These are phyloP conservation scores for Drosophila algonquin DNA, from an alignment of 2,888 invertebrate genomes.

Conservation along the genomic window DNA sequence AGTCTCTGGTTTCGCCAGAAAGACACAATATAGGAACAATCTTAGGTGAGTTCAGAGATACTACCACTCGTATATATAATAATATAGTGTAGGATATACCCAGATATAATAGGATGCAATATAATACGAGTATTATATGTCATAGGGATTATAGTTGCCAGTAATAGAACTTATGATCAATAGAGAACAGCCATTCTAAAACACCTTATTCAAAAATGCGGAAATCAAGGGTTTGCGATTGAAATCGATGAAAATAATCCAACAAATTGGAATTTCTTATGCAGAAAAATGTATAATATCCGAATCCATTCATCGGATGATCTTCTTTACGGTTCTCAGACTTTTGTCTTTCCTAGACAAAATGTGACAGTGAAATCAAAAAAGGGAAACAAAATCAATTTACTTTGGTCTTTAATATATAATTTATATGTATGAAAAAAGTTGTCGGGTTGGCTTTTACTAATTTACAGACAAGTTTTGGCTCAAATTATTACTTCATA, in stretches of 20 bases:
- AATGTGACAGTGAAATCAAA: too few species aligned
- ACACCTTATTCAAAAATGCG: too few species aligned
- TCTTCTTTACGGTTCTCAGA: not conserved
- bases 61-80: too few species aligned
- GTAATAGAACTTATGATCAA: not conserved
- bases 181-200: not conserved
- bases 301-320: not conserved
- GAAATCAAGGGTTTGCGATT: too few species aligned
- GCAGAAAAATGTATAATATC: not conserved
- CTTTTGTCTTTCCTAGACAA: not conserved
- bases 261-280: too few species aligned
- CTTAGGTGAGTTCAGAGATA: constrained; percentile 8
- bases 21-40: constrained; percentile 7
- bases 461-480: constrained; percentile 70
- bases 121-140: too few species aligned
- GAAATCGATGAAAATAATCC: too few species aligned
- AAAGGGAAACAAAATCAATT: not conserved
- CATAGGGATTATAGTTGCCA: not conserved
- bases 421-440: constrained; percentile 27
- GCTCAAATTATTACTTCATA: constrained; percentile 47
- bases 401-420: constrained; percentile 12
- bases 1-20: constrained; percentile 1
- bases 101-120: too few species aligned
- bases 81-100: too few species aligned
- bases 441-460: constrained; percentile 50